Evolutionary conservation across 2,113 vertebrate species (phyloP), one percentile per base, ranked within the genome.

Genomic region (Triplophysa siluroides): DNA sequence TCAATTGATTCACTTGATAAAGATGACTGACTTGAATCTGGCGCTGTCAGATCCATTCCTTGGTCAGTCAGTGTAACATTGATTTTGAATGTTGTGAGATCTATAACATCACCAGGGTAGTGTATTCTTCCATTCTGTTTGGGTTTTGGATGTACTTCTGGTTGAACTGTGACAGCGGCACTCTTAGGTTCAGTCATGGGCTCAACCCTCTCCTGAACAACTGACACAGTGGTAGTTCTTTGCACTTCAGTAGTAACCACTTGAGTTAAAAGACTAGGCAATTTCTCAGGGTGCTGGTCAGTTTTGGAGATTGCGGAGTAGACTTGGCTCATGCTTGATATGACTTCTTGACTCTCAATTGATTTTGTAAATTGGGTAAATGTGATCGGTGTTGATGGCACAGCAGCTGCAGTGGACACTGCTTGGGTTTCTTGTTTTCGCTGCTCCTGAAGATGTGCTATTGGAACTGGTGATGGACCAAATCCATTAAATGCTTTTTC

Each of bases 31-130:
- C 91, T 93, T 73, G 92, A 70, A 3, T 97, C 95, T 60, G 90
- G 72, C 54, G 94, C 91, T 83, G 96, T 92, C 6, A 94, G 85
- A 82, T 94, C 93, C 91, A 93, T 92, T 58, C 95, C 95, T 85
- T 91, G 91, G 60, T 95, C 95, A 80, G 90, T 93, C 90, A 91
- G 92, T 84, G 92, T 93, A 76, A 92, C 80, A 64, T 93, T 94
- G 80, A 88, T 87, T 84, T 96, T 97, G 71, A 96, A 89, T 58
- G 95, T 97, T 24, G 96, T 93, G 68, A 99, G 92, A 89, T 99
- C 97, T 82, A 99, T 94, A 65, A 95, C 94, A 92, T 97, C 95
- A 2, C 92, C 90, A 78, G 92, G 88, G 82, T 94, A 93, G 23
- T 92, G 89, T 26, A 92, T 87, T 85, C 90, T 95, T 78, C 91